phyloP scores from a whole-genome alignment of 2,113 vertebrate species.

The Ictidomys tridecemlineatus region DNA sequence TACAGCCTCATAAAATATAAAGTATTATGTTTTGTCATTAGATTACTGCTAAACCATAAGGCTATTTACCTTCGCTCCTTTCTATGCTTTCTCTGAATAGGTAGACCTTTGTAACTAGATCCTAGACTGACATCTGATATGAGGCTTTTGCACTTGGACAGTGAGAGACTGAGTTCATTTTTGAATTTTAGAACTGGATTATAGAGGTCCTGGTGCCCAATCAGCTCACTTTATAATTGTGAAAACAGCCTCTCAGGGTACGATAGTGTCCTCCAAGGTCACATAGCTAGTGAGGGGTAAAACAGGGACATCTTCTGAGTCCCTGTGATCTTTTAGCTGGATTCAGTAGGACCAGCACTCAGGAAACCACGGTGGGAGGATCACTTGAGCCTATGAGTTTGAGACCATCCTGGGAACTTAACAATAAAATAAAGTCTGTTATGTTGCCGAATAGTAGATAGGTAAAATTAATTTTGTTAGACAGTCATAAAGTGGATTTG shows the following conservation, averaged over 20 bases:
- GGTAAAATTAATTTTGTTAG: neutral
- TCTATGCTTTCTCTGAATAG: neutral
- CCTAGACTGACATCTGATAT: neutral
- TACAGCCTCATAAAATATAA: slow-evolving; percentile 18
- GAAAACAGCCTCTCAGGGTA: neutral
- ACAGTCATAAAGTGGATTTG: neutral
- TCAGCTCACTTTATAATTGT: neutral
- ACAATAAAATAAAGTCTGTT: neutral
- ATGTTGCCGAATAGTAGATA: neutral
- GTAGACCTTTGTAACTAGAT: neutral
- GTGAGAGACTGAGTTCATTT: neutral
- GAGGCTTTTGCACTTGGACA: neutral
- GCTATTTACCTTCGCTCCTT: slow-evolving; percentile 3
- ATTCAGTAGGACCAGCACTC: no score
- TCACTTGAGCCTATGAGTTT: no score
- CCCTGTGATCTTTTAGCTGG: neutral
- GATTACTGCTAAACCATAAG: neutral
- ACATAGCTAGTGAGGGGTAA: neutral
- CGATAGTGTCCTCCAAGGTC: neutral
- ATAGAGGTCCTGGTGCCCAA: neutral
- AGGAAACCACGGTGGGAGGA: no score
- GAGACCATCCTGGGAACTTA: no score
- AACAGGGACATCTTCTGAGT: neutral
- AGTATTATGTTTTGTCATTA: neutral
- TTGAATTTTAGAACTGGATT: slow-evolving; percentile 27